Conservation (phyloP, 2,888 invertebrate species). For the Cepaea hortensis region DNA sequence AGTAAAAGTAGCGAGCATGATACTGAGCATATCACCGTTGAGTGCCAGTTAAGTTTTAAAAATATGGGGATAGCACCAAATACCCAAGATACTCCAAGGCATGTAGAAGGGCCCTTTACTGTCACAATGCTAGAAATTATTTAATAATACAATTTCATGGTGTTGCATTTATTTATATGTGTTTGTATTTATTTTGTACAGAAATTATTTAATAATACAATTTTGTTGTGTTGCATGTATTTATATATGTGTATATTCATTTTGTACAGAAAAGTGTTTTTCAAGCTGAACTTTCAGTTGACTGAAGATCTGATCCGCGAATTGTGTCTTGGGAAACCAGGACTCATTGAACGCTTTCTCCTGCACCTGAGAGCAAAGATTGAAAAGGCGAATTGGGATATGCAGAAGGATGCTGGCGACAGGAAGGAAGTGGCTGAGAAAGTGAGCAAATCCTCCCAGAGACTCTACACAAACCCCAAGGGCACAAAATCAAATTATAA, state of each 20-base stretch:
- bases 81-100: too few relatives aligned
- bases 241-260: background rate
- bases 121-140: too few relatives aligned
- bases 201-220: constrained; percentile 12
- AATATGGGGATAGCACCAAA: too few relatives aligned
- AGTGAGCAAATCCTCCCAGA: constrained; percentile 31
- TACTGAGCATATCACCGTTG: too few relatives aligned
- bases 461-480: constrained; percentile 45
- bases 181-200: constrained; percentile 18
- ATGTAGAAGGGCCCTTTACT: too few relatives aligned
- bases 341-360: constrained; percentile 66
- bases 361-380: constrained; percentile 63
- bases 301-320: constrained; percentile 66
- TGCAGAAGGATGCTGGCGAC: constrained; percentile 44
- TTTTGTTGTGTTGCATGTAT: too few relatives aligned
- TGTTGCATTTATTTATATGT: too few relatives aligned
- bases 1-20: too few relatives aligned
- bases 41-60: too few relatives aligned
- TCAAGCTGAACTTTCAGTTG: constrained; percentile 66
- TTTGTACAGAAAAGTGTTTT: constrained; percentile 55
- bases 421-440: constrained; percentile 39
- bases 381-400: constrained; percentile 56
- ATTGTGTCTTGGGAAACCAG: constrained; percentile 58
- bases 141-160: too few relatives aligned
- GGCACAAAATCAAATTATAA: constrained; percentile 23